Conservation (phyloP, 2,888 invertebrate genomes). For the Ametastegia equiseti region DNA sequence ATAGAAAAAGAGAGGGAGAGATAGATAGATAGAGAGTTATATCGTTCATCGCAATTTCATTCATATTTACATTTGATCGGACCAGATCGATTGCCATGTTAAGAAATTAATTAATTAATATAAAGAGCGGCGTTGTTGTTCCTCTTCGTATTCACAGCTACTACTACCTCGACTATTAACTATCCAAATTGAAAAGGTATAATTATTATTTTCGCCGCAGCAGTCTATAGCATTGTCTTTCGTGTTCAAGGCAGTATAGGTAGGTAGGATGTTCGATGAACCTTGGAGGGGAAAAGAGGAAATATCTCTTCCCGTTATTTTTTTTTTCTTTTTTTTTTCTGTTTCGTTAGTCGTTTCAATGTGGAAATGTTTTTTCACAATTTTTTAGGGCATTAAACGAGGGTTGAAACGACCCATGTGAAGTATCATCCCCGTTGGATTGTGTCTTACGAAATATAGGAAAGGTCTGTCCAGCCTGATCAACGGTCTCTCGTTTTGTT, state of each 20-base stretch:
- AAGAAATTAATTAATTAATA: neutral
- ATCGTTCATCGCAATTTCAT: neutral
- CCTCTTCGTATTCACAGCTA: neutral
- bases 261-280: neutral
- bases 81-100: neutral
- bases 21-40: neutral
- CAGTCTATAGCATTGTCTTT: too few species aligned
- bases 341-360: neutral
- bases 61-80: neutral
- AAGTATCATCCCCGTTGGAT: constrained; percentile 93
- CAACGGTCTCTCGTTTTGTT: constrained; percentile 78
- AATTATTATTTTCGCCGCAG: neutral
- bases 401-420: constrained; percentile 94
- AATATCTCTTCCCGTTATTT: neutral
- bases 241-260: too few species aligned
- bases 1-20: too few species aligned
- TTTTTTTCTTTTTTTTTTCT: neutral
- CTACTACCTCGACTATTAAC: too few species aligned
- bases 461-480: constrained; percentile 92
- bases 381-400: constrained; percentile 83
- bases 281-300: neutral
- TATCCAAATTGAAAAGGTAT: too few species aligned
- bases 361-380: neutral
- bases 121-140: neutral
- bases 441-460: constrained; percentile 92